A percentile compares a stretch with the other conserved stretches of the same genome.
These are phyloP conservation scores for Spinus olivaceus DNA, from an alignment of 2,797 vertebrate species.

Conservation along the genomic window DNA sequence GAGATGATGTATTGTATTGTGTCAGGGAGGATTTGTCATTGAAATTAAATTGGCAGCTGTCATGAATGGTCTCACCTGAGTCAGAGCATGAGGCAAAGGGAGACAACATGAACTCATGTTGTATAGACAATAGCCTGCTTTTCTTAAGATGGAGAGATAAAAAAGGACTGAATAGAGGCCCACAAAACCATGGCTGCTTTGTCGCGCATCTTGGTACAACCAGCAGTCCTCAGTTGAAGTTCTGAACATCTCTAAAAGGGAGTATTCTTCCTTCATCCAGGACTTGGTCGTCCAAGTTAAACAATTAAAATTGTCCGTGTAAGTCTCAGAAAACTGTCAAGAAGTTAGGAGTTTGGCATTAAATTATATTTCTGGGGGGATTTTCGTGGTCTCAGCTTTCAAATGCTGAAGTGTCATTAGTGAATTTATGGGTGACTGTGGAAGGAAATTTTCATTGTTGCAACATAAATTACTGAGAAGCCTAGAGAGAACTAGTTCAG, in stretches of 20 bases:
- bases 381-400: constrained; percentile 40
- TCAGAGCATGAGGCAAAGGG: not conserved
- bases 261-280: not conserved
- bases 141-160: not conserved
- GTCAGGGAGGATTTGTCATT: not conserved
- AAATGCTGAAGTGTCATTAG: not conserved
- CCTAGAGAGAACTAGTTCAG: not conserved
- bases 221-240: accelerated
- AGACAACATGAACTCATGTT: not conserved
- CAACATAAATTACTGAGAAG: constrained; percentile 40
- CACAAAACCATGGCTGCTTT: not conserved
- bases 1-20: not conserved
- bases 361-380: not conserved
- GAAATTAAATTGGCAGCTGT: not conserved
- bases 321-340: constrained; percentile 4
- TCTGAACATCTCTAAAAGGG: not conserved
- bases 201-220: not conserved
- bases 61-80: not conserved
- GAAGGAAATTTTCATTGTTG: constrained; percentile 5
- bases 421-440: constrained; percentile 25
- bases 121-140: not conserved
- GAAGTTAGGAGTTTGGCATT: constrained; percentile 40
- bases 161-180: not conserved
- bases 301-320: constrained; percentile 17
- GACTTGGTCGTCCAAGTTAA: constrained; percentile 4